phyloP scores from a whole-genome alignment of 2,113 vertebrate species.

The Hyaena hyaena region DNA sequence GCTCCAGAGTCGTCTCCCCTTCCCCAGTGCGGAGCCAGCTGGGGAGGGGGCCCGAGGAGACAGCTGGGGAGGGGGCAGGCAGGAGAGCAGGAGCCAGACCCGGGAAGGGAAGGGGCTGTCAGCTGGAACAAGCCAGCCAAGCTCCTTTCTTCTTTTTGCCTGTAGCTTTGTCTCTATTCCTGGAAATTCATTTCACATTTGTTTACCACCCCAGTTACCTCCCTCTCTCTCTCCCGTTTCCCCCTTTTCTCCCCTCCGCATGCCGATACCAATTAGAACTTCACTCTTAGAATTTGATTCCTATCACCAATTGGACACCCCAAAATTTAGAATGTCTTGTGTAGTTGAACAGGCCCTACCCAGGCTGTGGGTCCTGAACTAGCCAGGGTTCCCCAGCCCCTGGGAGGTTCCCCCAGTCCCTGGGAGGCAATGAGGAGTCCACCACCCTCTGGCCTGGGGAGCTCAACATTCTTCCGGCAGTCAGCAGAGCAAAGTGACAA shows the following conservation, averaged over 20 bases:
- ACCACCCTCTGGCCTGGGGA: not conserved
- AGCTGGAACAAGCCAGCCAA: not conserved
- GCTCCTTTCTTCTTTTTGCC: not conserved
- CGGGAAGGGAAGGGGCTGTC: constrained; percentile 5
- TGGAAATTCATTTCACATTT: not conserved
- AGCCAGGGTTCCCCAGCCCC: not conserved
- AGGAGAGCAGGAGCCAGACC: constrained; percentile 10
- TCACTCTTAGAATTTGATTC: not conserved
- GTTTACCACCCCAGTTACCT: not conserved
- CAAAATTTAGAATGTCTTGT: not conserved
- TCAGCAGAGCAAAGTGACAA: not conserved
- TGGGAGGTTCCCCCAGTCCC: not conserved
- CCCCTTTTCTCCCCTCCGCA: too few relatives aligned
- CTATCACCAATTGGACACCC: not conserved
- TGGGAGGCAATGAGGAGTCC: not conserved
- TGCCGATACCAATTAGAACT: not conserved
- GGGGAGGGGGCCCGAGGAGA: constrained; percentile 67
- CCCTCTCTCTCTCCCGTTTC: not conserved
- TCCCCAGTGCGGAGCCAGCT: constrained; percentile 76
- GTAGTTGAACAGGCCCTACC: not conserved
- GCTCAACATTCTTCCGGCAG: not conserved
- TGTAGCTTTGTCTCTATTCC: constrained; percentile 45
- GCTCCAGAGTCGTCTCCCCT: constrained; percentile 86
- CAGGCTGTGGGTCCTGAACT: not conserved
- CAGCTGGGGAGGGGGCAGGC: constrained; percentile 61